These are phyloP conservation scores for Saccopteryx leptura DNA, from an alignment of 2,113 vertebrate species.

Conservation along the genomic window DNA sequence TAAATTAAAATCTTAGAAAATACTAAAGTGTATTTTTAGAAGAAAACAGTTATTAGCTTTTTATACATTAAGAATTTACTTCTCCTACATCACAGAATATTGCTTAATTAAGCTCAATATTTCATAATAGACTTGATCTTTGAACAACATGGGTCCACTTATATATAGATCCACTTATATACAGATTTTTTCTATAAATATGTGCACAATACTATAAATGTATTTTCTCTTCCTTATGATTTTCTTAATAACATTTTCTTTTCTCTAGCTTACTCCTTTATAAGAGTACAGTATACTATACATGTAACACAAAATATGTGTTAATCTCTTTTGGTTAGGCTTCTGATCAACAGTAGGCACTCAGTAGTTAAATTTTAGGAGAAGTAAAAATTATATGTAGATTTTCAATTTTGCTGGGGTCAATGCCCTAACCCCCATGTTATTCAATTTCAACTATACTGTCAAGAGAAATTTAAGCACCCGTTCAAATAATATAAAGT, in stretches of 20 bases:
- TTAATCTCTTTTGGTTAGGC: background rate
- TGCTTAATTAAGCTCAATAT: background rate
- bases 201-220: background rate
- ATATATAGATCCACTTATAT: background rate
- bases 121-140: background rate
- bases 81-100: background rate
- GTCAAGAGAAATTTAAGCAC: background rate
- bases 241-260: background rate
- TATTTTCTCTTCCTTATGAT: background rate
- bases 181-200: background rate
- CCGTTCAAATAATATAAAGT: conserved; percentile 53
- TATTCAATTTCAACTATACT: background rate
- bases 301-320: background rate
- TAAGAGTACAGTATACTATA: background rate
- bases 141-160: background rate
- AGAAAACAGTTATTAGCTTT: background rate
- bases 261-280: background rate
- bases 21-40: background rate
- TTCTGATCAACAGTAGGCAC: background rate
- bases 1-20: background rate
- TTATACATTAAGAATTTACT: background rate
- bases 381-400: background rate
- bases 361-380: background rate
- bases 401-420: background rate
- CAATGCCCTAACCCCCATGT: too few species aligned